Base-by-base conservation (phyloP, 2,888 invertebrate genomes). In the Ectemnius cavifrons region DNA sequence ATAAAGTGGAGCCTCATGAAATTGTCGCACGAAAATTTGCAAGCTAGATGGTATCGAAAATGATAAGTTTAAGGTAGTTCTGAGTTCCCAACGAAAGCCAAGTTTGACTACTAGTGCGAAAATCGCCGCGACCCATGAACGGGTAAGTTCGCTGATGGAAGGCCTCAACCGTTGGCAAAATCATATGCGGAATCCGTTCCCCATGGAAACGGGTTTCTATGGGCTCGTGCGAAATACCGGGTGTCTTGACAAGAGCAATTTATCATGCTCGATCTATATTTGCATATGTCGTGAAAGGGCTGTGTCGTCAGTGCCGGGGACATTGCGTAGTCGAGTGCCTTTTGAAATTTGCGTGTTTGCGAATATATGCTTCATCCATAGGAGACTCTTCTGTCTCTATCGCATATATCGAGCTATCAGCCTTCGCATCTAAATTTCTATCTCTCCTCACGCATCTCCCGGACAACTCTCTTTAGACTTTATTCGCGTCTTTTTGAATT, bases 211-310 rank as follows among this genome's bases (percentile, higher is more conserved):
- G 86, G 86, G 88, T 90, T 89, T 89, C 80, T 86, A 86, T 87
- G 85, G 87, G 86, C 88, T 88, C 88, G 89, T 89, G 89, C 89
- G 90, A 90, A 90, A 90, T 89, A 88, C 89, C 89, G 89, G 88
- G 86, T 89, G 89, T 88, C 90, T 89, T 89, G 89, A 89, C 90
- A 88, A 89, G 89, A 89, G 89, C 89, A 90, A 91, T 91, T 91
- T 91, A 91, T 90, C 90, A 91, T 89, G 87, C 88, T 89, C 90
- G 89, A 91, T 90, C 90, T 90, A 87, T 90, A 90, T 90, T 90
- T 90, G 90, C 90, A 91, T 90, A 89, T 87, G 88, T 90, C 88
- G 89, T 90, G 89, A 88, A 89, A 90, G 89, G 88, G 87, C 86
- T 80, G 76, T 81, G 82, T 88, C 89, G 86, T 83, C 88, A 86